Evolutionary conservation across 2,888 invertebrate genomes (phyloP).

Genomic region (Tortricodes alternella): DNA sequence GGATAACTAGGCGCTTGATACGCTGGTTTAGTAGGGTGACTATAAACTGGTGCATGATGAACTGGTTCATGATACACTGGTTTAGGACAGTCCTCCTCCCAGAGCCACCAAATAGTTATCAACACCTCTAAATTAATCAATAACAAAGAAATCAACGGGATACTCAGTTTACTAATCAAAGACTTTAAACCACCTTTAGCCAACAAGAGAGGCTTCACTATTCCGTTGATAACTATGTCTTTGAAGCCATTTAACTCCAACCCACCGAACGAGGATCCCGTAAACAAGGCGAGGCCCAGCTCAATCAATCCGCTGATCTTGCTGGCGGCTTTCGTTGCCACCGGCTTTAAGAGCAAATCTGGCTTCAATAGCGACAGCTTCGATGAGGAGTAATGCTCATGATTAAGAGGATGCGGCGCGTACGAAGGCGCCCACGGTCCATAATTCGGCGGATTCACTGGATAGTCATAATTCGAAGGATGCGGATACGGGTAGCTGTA

Average conservation of each 20-base stretch:
- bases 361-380: conserved; percentile 48
- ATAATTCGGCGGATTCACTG: conserved; percentile 19
- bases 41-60: background rate
- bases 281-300: conserved; percentile 58
- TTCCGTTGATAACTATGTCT: conserved; percentile 63
- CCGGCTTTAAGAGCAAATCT: conserved; percentile 55
- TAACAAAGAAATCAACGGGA: conserved; percentile 67
- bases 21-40: conserved; percentile 40
- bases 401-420: background rate
- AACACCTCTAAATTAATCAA: conserved; percentile 72
- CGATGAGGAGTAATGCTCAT: conserved; percentile 33
- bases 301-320: conserved; percentile 64
- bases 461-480: conserved; percentile 35
- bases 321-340: conserved; percentile 53
- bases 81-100: conserved; percentile 73
- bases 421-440: background rate
- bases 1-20: conserved; percentile 4
- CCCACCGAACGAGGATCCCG: conserved; percentile 53
- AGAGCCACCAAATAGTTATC: conserved; percentile 75
- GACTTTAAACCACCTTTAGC: conserved; percentile 68
- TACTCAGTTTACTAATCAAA: conserved; percentile 65
- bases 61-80: conserved; percentile 37
- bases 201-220: conserved; percentile 61
- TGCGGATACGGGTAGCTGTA: conserved; percentile 29
- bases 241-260: conserved; percentile 59